These are phyloP conservation scores for Xanthorhoe spadicearia DNA, from an alignment of 2,888 invertebrate species.

Conservation along the genomic window DNA sequence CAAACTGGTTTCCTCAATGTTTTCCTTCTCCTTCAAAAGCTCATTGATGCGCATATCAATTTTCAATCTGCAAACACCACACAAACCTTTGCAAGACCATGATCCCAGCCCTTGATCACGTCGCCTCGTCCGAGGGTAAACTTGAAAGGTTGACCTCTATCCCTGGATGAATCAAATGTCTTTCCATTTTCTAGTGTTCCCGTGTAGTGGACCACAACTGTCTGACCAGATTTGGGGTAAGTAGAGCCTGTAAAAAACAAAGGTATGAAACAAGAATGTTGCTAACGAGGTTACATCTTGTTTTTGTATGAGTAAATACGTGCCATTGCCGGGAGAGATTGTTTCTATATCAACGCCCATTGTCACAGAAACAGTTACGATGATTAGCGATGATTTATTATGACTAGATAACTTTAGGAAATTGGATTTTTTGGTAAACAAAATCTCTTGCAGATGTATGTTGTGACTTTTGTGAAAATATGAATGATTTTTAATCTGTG, in stretches of 20 bases:
- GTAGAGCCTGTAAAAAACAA: conserved; percentile 88
- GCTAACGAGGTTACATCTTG: background rate
- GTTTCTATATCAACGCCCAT: conserved; percentile 80
- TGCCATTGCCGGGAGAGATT: conserved; percentile 74
- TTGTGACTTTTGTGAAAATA: no score
- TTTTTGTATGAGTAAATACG: conserved; percentile 23
- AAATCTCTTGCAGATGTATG: background rate
- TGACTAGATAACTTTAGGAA: background rate
- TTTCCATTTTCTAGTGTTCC: conserved; percentile 94
- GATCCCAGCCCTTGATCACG: conserved; percentile 99
- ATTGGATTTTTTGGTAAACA: background rate
- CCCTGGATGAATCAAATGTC: conserved; percentile 98
- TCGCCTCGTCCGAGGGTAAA: conserved; percentile 97
- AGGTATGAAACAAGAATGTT: conserved; percentile 18
- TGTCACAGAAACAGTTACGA: background rate
- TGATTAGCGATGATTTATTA: background rate
- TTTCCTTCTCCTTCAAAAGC: no score
- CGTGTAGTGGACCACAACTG: conserved; percentile 98
- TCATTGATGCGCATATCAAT: no score
- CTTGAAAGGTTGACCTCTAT: conserved; percentile 96
- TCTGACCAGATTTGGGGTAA: conserved; percentile 97
- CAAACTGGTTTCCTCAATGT: no score
- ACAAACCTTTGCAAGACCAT: conserved; percentile 93
- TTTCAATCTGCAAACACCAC: no score
- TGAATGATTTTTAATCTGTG: background rate